phyloP scores from a whole-genome alignment of 53 echinoderm and acorn worm species.

The Antedon mediterranea region DNA sequence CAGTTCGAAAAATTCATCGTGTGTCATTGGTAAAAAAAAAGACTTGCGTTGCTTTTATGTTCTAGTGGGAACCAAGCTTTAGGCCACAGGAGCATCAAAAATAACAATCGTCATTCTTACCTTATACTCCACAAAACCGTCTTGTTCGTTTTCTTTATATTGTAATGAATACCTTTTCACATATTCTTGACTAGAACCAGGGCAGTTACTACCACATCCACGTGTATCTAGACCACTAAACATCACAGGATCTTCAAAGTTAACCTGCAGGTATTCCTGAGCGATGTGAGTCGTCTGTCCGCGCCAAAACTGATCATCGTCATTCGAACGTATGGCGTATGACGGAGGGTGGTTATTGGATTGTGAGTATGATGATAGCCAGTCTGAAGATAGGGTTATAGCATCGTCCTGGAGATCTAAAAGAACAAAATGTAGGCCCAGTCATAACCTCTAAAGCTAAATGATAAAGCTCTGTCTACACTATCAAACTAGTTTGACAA shows the following conservation, averaged over 20 bases:
- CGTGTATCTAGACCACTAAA: slow-evolving; percentile 26
- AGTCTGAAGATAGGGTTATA: too few relatives aligned
- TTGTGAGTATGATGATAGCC: too few relatives aligned
- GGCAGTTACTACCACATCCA: slow-evolving; percentile 24
- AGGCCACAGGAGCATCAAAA: not conserved
- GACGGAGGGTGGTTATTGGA: not conserved
- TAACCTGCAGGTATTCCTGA: slow-evolving; percentile 22
- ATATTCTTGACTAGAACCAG: slow-evolving; percentile 14
- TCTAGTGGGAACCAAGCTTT: too few relatives aligned
- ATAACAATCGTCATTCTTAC: slow-evolving; percentile 9
- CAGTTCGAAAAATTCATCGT: too few relatives aligned
- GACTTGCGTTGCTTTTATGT: not conserved
- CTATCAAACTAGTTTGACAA: too few relatives aligned
- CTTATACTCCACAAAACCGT: slow-evolving; percentile 25
- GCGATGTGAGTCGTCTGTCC: slow-evolving; percentile 18
- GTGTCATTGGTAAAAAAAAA: slow-evolving; percentile 8
- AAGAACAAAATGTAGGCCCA: too few relatives aligned
- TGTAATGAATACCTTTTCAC: slow-evolving; percentile 16
- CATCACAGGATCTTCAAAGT: slow-evolving; percentile 6
- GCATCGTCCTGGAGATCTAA: too few relatives aligned
- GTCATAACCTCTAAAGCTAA: too few relatives aligned
- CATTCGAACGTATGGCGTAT: not conserved
- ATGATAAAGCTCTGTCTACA: too few relatives aligned
- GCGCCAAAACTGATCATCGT: not conserved
- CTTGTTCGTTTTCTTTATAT: slow-evolving; percentile 14